phyloP scores from a whole-genome alignment of 1,140 invertebrate species.

The Metopolophium dirhodum region DNA sequence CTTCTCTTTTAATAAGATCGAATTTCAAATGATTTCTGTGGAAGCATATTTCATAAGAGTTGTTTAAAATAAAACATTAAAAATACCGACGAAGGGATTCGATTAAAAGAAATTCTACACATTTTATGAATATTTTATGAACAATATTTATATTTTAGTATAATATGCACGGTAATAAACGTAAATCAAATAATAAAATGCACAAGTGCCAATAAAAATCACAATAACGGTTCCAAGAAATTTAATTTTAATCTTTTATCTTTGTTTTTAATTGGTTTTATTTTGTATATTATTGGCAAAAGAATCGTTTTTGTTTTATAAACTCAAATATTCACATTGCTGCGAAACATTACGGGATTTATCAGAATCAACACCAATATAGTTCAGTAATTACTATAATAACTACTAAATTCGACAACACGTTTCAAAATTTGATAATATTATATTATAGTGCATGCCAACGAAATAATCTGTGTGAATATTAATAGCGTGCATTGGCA shows the following conservation, averaged over 20 bases:
- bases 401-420: background rate
- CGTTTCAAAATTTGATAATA: background rate
- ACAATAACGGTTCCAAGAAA: background rate
- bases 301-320: background rate
- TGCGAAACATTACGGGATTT: background rate
- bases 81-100: background rate
- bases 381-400: background rate
- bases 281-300: background rate
- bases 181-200: slow-evolving; percentile 8
- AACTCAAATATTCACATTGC: background rate
- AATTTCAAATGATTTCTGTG: background rate
- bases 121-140: background rate
- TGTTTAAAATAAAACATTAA: background rate
- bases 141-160: slow-evolving; percentile 19
- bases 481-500: background rate
- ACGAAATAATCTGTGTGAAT: background rate
- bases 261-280: background rate
- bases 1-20: background rate
- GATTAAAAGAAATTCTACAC: background rate
- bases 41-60: background rate
- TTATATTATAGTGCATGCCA: background rate
- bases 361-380: background rate
- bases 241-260: background rate
- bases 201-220: slow-evolving; percentile 15
- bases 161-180: background rate